Evolutionary conservation across 2,888 invertebrate genomes (phyloP), one percentile per base, ranked within the genome.

Genomic region (Eupithecia centaureata): DNA sequence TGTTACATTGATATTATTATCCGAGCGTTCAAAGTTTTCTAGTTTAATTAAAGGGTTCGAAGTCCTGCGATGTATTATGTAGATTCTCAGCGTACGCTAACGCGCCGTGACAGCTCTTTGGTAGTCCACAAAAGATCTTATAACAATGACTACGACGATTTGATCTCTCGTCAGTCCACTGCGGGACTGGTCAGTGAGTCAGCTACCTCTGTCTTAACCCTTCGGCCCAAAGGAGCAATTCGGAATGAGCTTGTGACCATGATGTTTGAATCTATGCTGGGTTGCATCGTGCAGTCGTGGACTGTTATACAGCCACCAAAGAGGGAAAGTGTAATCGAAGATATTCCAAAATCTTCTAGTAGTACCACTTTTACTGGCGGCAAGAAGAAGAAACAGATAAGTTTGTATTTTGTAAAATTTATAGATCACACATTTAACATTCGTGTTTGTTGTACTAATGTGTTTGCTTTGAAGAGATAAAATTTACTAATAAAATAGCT

Each of bases 211-310:
- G 4, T 82, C 1, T 0, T 78, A 1, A 8, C 58, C 0, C 30
- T 33, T 8, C 79, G 84, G 15, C 81, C 84, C 0, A 86, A 75
- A 38, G 87, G 86, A 5, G 81, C 88, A 1, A 84, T 88, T 1
- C 84, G 83, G 68, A 88, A 82, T 63, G 91, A 92, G 80, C 73
- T 92, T 38, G 82, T 92, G 8, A 85, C 87, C 15, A 72, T 84
- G 74, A 78, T 93, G 68, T 92, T 90, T 71, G 88, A 91, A 63
- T 86, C 91, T 1, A 92, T 92, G 92, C 75, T 92, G 2, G 82
- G 82, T 27, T 77, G 74, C 71, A 89, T 92, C 35, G 85, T 92
- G 13, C 82, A 87, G 27, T 87, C 89, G 10, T 93, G 92, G 92
- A 84, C 87, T 33, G 78, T 82, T 0, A 87, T 89, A 57, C 69